Percentiles rank a stretch among this genome's conserved stretches.
phyloP scores from a whole-genome alignment of 2,888 invertebrate genomes.

The Diachrysia chrysitis region DNA sequence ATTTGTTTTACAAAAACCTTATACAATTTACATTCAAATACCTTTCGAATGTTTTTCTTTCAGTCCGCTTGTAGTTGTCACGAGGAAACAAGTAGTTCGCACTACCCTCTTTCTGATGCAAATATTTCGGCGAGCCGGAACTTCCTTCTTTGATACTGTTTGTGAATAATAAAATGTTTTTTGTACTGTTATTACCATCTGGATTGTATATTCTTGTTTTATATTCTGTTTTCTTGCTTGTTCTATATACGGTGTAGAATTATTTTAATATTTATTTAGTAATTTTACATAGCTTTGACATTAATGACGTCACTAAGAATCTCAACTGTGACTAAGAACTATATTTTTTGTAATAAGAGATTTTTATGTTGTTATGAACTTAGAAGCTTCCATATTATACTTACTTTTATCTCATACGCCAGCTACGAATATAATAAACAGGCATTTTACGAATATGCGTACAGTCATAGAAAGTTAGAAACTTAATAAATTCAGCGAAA shows the following conservation, averaged over 20 bases:
- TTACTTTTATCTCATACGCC: not conserved
- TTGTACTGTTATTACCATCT: conserved; percentile 65
- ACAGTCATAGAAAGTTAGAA: not conserved
- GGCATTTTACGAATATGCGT: not conserved
- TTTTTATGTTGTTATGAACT: not conserved
- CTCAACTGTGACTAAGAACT: not conserved
- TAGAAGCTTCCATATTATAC: not conserved
- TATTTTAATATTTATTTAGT: not conserved
- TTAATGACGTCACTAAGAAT: not conserved
- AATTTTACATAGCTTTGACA: not conserved
- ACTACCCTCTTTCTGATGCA: conserved; percentile 78
- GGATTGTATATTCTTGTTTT: conserved; percentile 34
- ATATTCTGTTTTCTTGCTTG: conserved; percentile 47
- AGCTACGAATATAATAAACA: not conserved
- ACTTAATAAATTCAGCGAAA: not conserved
- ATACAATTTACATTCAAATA: conserved; percentile 74
- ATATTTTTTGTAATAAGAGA: not conserved
- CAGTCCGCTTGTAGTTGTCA: conserved; percentile 58
- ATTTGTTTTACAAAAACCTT: conserved; percentile 45
- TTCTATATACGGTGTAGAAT: conserved; percentile 24
- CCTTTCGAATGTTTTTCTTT: conserved; percentile 69
- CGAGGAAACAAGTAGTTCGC: conserved; percentile 70
- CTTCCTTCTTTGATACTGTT: conserved; percentile 71
- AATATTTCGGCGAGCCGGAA: conserved; percentile 75
- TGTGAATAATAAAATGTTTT: conserved; percentile 76